phyloP scores from a whole-genome alignment of 2,797 vertebrate genomes.

The Echeneis naucrates region DNA sequence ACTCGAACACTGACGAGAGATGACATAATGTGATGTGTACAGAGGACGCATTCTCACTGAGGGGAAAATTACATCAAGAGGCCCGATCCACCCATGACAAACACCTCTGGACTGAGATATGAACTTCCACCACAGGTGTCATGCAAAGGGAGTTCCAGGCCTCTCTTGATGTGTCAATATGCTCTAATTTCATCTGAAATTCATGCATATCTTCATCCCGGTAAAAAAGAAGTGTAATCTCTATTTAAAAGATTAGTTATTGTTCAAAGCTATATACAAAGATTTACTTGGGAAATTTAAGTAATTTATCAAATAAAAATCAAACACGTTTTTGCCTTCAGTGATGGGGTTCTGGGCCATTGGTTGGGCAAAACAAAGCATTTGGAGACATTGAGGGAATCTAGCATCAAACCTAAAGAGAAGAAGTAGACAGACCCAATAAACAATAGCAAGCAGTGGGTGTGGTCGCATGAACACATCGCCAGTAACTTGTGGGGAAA shows the following conservation, averaged over 20 bases:
- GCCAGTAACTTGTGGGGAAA: too few species aligned
- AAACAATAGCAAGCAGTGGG: too few species aligned
- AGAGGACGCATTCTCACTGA: constrained; percentile 56
- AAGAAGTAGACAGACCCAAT: too few species aligned
- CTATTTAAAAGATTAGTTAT: neutral
- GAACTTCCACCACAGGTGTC: constrained; percentile 29
- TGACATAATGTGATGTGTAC: constrained; percentile 67
- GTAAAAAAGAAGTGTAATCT: neutral
- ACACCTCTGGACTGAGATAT: constrained; percentile 47
- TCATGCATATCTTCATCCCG: neutral
- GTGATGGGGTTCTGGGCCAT: too few species aligned
- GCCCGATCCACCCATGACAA: constrained; percentile 38
- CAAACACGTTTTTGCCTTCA: too few species aligned
- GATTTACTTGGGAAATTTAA: neutral
- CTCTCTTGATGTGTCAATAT: neutral
- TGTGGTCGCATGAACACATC: too few species aligned
- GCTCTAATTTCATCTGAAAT: constrained; percentile 19
- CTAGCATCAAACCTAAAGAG: too few species aligned
- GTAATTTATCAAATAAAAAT: too few species aligned
- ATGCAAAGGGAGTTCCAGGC: constrained; percentile 8
- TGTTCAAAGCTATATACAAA: neutral
- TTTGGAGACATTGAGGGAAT: neutral
- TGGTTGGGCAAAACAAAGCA: neutral
- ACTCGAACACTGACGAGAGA: constrained; percentile 71
- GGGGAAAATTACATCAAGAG: constrained; percentile 48